A percentile compares a stretch with the other conserved stretches of the same genome.
Evolutionary conservation across 1,140 invertebrate species (phyloP).

Genomic region (Leptoteleia sp.): DNA sequence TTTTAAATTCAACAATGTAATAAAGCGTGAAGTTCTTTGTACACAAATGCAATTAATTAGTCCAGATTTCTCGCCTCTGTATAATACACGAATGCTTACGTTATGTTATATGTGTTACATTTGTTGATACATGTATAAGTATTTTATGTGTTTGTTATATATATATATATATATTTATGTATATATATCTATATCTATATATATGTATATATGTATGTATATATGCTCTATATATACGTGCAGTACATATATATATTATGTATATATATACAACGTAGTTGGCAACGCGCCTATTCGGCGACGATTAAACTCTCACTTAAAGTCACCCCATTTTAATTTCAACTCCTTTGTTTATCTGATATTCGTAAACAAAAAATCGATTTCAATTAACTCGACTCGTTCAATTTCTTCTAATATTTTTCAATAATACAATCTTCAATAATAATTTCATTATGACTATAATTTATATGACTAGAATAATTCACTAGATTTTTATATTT

Average conservation of each 20-base stretch:
- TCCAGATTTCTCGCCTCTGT: slow-evolving; percentile 1
- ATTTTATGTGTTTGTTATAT: slow-evolving; percentile 42
- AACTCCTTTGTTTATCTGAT: too few species aligned
- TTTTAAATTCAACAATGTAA: too few species aligned
- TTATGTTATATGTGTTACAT: too few species aligned
- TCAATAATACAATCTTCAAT: slow-evolving; percentile 47
- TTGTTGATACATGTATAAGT: too few species aligned
- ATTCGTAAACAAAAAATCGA: too few species aligned
- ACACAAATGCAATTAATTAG: slow-evolving; percentile 1
- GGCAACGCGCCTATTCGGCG: slow-evolving; percentile 14
- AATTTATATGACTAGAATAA: slow-evolving; percentile 48
- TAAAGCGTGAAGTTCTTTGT: too few species aligned
- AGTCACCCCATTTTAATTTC: neutral
- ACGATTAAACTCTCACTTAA: slow-evolving; percentile 19
- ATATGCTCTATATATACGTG: slow-evolving; percentile 54
- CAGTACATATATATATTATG: slow-evolving; percentile 50
- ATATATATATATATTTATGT: slow-evolving; percentile 57
- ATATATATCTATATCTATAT: too few species aligned
- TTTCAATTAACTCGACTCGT: too few species aligned
- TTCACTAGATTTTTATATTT: too few species aligned
- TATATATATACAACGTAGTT: slow-evolving; percentile 53
- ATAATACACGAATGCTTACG: slow-evolving; percentile 59
- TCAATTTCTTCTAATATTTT: slow-evolving; percentile 28
- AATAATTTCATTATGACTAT: slow-evolving; percentile 75
- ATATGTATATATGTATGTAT: slow-evolving; percentile 44